Base-by-base conservation (phyloP, 1,140 invertebrate genomes). In the Tetraneura akinire region DNA sequence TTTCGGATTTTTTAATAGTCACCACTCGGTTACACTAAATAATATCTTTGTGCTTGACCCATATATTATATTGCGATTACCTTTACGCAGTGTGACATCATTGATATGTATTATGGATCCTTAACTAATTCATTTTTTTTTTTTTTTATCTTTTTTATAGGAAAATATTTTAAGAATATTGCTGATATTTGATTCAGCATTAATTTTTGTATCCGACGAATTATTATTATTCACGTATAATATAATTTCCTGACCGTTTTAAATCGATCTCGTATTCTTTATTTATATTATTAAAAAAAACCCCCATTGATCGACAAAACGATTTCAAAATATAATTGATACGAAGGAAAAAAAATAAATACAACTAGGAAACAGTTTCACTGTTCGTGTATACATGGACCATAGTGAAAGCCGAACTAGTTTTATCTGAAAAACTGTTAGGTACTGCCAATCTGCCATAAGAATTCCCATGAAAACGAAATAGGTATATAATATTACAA, bases 351-450 rank as follows among this genome's bases (percentile, higher is more conserved):
- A 51, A 49, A 32, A 53, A 64, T 45, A 68, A 74, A 74, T 42
- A 37, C 29, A 3, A 42, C 53, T 10, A 37, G 32, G 53, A 57
- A 76, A 37, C n/a, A 4, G 73, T 76, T 76, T 76, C 51, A 57
- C 73, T 21, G 73, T 37, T 53, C 32, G 16, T 37, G 49, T n/a
- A n/a, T n/a, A n/a, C 51, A 16, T 53, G 73, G 73, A 57, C 37
- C 26, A 45, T 42, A 76, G 73, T 76, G 73, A 76, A 76, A 76
- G 73, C 73, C n/a, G 32, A 42, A 57, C 53, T 23, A 57, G 32
- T 76, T 55, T 57, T 76, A 55, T 57, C 49, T 42, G 73, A n/a
- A 53, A 76, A 76, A 76, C 53, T 76, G 73, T 76, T n/a, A n/a
- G n/a, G n/a, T n/a, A n/a, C n/a, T n/a, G n/a, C n/a, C n/a, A n/a